Base-by-base conservation (phyloP, 1,140 invertebrate genomes). In the Drosophila subobscura region DNA sequence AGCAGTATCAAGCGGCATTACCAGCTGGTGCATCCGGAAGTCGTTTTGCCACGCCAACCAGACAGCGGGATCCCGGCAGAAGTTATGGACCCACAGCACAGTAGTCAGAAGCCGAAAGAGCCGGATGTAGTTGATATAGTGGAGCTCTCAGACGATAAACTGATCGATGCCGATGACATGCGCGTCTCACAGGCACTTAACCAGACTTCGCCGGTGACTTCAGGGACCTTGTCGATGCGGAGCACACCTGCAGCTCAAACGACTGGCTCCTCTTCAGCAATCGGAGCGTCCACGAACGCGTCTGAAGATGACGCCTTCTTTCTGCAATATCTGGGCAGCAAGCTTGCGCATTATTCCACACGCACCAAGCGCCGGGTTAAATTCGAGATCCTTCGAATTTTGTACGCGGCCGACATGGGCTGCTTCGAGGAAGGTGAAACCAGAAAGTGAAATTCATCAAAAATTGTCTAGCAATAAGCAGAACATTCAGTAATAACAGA, bases 351-450 rank as follows among this genome's bases (percentile, higher is more conserved):
- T 44, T 80, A 80, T 22, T 57, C 49, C 5, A 8, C 33, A 2
- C 59, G 37, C 27, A 76, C 77, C 5, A 75, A 46, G 8, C 65
- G 66, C 23, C 75, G 57, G 1, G 57, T 80, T 0, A 76, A 80
- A 55, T 80, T 75, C 6, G 65, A 79, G 6, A 79, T 80, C 0
- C 79, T 79, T 63, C 53, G 72, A 4, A 79, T 80, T 6, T 46
- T 80, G 5, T 80, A 75, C 10, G 75, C 59, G 46, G 77, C 77
- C 45, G 77, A 80, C 27, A 79, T 80, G 77, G 77, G 77, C 2
- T 50, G 47, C 25, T 76, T 61, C 4, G 72, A 79, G 6, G 52
- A 72, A 12, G 20, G 37, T 14, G 65, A 75, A n/a, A 12, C 49
- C 12, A 29, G 33, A 4, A 12, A 22, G 7, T 2, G 6, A 1